These are phyloP conservation scores for Cosmia pyralina DNA, from an alignment of 2,888 invertebrate species.

Conservation along the genomic window DNA sequence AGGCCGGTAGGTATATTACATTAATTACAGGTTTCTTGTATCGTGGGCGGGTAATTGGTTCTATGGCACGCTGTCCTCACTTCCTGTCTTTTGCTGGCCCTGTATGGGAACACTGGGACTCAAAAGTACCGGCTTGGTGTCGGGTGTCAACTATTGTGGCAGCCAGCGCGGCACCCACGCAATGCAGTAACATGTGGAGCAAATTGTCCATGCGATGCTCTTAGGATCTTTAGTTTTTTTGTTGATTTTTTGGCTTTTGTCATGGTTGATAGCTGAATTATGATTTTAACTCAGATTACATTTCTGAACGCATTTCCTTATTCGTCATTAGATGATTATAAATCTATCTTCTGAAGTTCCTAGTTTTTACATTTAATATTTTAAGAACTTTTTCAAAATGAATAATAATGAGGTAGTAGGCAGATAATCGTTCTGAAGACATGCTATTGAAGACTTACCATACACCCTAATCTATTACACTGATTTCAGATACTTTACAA, in stretches of 20 bases:
- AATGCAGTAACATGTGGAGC: constrained; percentile 57
- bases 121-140: constrained; percentile 84
- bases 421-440: background rate
- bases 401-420: background rate
- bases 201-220: constrained; percentile 65
- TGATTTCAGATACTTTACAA: too few species aligned
- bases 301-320: background rate
- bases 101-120: constrained; percentile 72
- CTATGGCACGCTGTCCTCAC: constrained; percentile 86
- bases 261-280: constrained; percentile 36
- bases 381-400: background rate
- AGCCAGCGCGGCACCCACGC: constrained; percentile 84
- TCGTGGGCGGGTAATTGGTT: constrained; percentile 89
- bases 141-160: constrained; percentile 81
- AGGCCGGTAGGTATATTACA: constrained; percentile 84
- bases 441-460: background rate
- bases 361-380: background rate
- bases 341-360: background rate
- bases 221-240: constrained; percentile 30
- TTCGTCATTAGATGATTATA: background rate
- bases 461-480: background rate
- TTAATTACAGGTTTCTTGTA: constrained; percentile 88
- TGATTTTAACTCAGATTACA: constrained; percentile 29
- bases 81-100: constrained; percentile 86
- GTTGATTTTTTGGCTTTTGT: constrained; percentile 22